phyloP scores from a whole-genome alignment of 2,113 vertebrate genomes.

The Anhinga rufa region DNA sequence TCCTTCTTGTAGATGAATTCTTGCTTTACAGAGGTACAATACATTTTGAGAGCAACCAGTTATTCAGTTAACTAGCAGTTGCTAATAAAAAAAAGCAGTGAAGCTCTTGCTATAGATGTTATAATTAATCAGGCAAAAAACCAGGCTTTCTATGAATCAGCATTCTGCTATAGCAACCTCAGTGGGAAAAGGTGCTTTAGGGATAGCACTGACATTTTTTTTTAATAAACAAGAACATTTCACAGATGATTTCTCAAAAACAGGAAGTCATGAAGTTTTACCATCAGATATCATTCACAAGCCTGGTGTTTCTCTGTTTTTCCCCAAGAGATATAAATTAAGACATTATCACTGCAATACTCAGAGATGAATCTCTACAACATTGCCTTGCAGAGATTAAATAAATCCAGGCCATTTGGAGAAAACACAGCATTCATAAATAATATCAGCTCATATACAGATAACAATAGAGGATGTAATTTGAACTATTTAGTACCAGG shows the following conservation, averaged over 20 bases:
- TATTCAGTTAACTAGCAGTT: not conserved
- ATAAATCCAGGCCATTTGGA: conserved; percentile 26
- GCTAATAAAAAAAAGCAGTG: not conserved
- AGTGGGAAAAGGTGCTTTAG: not conserved
- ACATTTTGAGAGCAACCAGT: not conserved
- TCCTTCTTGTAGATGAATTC: not conserved
- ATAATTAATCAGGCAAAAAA: not conserved
- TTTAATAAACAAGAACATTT: not conserved
- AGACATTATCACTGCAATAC: not conserved
- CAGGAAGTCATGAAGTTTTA: not conserved
- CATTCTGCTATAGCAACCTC: not conserved
- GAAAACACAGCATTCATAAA: not conserved
- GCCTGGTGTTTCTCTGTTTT: not conserved
- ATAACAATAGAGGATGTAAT: not conserved
- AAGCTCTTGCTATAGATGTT: not conserved
- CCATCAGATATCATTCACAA: not conserved
- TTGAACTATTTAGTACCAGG: not conserved
- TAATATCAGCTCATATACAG: not conserved
- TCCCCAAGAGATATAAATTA: conserved; percentile 13
- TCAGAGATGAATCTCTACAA: not conserved
- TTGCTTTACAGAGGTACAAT: not conserved
- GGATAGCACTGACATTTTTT: not conserved
- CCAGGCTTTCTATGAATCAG: not conserved
- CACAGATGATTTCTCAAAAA: conserved; percentile 8
- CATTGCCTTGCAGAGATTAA: not conserved